Conservation (phyloP, 2,113 vertebrate species). For the Eira barbara region DNA sequence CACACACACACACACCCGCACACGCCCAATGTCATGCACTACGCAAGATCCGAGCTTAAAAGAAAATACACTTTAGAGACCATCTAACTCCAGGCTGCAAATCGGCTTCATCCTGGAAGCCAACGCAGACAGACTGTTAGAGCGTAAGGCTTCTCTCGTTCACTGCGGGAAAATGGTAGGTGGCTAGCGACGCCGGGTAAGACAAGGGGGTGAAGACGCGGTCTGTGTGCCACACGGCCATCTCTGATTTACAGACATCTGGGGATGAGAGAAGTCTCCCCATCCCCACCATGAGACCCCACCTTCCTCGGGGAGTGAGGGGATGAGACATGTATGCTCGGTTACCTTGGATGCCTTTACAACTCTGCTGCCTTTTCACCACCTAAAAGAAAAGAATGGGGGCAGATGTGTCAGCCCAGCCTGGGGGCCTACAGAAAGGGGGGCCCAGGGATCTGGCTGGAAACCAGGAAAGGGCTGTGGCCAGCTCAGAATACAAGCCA, state of each 20-base stretch:
- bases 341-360: conserved; percentile 1
- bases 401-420: background rate
- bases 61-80: background rate
- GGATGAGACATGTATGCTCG: rapidly evolving
- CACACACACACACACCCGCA: background rate
- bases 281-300: background rate
- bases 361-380: background rate
- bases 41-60: background rate
- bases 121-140: background rate
- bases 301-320: rapidly evolving
- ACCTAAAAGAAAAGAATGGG: background rate
- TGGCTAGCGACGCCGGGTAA: rapidly evolving
- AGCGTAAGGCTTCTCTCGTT: background rate
- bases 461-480: background rate
- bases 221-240: background rate
- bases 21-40: background rate
- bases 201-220: background rate
- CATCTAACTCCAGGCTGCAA: background rate
- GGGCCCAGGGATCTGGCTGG: background rate
- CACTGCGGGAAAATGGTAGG: background rate
- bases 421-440: background rate
- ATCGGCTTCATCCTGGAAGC: background rate
- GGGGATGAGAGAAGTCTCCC: background rate
- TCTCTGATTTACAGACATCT: background rate
- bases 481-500: background rate